phyloP scores from a whole-genome alignment of 2,888 invertebrate genomes.

The Caenorhabditis sp. region DNA sequence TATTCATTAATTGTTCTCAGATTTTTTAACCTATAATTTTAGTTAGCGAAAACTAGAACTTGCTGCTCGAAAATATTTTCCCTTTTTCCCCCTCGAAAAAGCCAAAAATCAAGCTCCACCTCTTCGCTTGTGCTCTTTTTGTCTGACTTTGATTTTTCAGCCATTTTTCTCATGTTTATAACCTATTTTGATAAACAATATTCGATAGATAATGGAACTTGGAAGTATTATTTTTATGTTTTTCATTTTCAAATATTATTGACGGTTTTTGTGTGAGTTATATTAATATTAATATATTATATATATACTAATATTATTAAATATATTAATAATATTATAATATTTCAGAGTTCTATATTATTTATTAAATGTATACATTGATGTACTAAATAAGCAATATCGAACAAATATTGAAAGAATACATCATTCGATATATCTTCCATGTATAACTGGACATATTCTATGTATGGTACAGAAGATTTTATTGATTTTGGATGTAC shows the following conservation, averaged over 20 bases:
- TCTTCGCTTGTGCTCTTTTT: too few species aligned
- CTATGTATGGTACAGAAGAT: slow-evolving; percentile 23
- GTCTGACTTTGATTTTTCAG: too few species aligned
- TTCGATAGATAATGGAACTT: slow-evolving; percentile 15
- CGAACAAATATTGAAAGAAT: slow-evolving; percentile 30
- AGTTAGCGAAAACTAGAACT: too few species aligned
- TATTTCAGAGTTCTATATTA: slow-evolving; percentile 24
- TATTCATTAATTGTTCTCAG: too few species aligned
- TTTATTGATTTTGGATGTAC: slow-evolving; percentile 21
- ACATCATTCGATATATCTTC: slow-evolving; percentile 31
- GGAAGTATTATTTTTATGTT: slow-evolving; percentile 9
- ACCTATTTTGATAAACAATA: slow-evolving; percentile 29
- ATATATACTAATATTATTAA: too few species aligned
- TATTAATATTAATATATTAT: background rate
- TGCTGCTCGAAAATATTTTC: too few species aligned
- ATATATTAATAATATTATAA: background rate
- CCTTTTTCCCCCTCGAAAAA: too few species aligned
- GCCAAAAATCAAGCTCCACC: too few species aligned
- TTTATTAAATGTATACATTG: slow-evolving; percentile 31
- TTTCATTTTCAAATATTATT: slow-evolving; percentile 22
- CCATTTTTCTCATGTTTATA: too few species aligned
- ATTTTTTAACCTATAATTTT: too few species aligned
- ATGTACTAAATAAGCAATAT: slow-evolving; percentile 16
- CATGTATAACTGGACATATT: slow-evolving; percentile 24
- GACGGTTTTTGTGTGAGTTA: slow-evolving; percentile 23